Conservation (phyloP, 2,888 invertebrate species). For the Balanococcus diminutus region DNA sequence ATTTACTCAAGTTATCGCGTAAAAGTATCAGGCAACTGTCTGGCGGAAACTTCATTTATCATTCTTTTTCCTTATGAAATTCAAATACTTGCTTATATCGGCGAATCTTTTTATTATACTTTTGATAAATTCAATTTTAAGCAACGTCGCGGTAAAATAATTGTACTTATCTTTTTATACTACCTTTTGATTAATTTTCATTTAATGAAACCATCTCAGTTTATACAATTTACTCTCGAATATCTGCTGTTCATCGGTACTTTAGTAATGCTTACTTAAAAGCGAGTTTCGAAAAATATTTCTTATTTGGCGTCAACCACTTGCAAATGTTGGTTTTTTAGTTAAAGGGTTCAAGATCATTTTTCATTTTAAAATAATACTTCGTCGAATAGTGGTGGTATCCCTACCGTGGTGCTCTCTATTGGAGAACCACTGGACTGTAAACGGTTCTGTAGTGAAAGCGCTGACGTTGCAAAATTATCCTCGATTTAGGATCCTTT, state of each 20-base stretch:
- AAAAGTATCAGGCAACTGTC: not conserved
- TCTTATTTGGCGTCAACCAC: too few species aligned
- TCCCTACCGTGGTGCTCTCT: not conserved
- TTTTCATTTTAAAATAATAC: not conserved
- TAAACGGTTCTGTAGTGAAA: not conserved
- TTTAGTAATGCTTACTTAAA: too few species aligned
- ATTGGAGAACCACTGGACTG: not conserved
- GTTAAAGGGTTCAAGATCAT: not conserved
- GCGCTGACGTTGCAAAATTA: not conserved
- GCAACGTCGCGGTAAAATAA: not conserved
- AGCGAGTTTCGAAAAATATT: too few species aligned
- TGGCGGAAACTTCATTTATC: not conserved
- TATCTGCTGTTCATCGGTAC: too few species aligned
- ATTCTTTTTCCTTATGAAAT: conserved; percentile 19
- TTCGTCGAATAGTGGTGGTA: not conserved
- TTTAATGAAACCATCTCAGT: not conserved
- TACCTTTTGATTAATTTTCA: not conserved
- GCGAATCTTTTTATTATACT: not conserved
- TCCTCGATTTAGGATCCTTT: not conserved
- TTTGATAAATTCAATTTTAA: not conserved
- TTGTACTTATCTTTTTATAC: not conserved
- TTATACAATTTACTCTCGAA: not conserved
- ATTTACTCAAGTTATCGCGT: conserved; percentile 24
- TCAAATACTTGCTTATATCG: not conserved
- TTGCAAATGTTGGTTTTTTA: too few species aligned